phyloP scores from a whole-genome alignment of 1,140 invertebrate genomes.

The Lordiphosa clarofinis region DNA sequence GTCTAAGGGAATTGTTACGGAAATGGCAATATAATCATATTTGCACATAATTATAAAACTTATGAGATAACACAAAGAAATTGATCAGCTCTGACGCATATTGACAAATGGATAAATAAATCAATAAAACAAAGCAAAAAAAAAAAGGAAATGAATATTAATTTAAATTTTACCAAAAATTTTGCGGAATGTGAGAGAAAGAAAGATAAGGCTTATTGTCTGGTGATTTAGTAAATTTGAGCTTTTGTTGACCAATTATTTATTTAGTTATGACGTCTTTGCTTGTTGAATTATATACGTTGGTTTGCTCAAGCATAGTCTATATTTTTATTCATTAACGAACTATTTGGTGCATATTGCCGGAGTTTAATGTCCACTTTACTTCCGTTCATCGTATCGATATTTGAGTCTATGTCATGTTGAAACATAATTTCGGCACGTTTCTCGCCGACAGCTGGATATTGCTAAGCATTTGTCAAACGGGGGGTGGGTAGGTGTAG shows the following conservation, averaged over 20 bases:
- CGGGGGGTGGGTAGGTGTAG: not conserved
- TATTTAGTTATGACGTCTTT: not conserved
- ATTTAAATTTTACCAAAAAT: constrained; percentile 15
- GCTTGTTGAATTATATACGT: not conserved
- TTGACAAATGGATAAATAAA: constrained; percentile 21
- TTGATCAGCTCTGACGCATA: constrained; percentile 7
- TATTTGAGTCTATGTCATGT: constrained; percentile 31
- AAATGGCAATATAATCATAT: too few species aligned
- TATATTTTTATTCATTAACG: not conserved
- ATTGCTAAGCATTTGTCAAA: constrained; percentile 49
- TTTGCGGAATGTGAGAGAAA: not conserved
- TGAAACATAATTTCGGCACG: constrained; percentile 58
- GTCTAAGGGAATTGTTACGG: too few species aligned
- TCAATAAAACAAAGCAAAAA: constrained; percentile 12
- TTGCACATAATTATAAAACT: not conserved
- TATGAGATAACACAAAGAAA: not conserved
- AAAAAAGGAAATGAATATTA: constrained; percentile 22
- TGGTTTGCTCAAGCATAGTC: not conserved
- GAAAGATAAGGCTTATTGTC: not conserved
- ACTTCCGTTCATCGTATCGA: not conserved
- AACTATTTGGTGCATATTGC: too few species aligned
- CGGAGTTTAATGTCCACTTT: too few species aligned
- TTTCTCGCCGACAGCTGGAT: constrained; percentile 36
- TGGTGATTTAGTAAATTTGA: not conserved
- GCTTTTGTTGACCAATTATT: too few species aligned